These are phyloP conservation scores for Alces alces DNA, from an alignment of 2,113 vertebrate species.

Conservation along the genomic window DNA sequence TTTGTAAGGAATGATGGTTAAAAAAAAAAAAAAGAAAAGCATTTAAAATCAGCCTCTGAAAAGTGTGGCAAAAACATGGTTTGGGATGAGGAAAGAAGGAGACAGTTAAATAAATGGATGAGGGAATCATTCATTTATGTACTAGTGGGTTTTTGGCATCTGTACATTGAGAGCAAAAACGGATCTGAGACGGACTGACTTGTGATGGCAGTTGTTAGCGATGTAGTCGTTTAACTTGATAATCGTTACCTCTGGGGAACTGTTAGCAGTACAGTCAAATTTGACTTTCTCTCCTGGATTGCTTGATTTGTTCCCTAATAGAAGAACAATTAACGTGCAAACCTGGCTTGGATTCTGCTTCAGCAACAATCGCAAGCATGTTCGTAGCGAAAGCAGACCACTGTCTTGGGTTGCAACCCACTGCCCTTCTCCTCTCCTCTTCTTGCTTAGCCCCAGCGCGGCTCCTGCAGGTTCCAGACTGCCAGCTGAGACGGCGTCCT, in stretches of 20 bases:
- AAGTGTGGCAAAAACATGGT: not conserved
- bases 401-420: not conserved
- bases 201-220: slow-evolving; percentile 65
- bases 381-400: not conserved
- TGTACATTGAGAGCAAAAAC: slow-evolving; percentile 57
- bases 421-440: not conserved
- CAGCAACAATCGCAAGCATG: not conserved
- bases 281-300: slow-evolving; percentile 72
- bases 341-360: slow-evolving; percentile 39
- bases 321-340: slow-evolving; percentile 74
- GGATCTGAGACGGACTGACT: slow-evolving; percentile 46
- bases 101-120: not conserved
- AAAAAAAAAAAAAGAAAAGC: not conserved
- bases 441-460: not conserved
- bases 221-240: slow-evolving; percentile 74
- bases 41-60: not conserved
- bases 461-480: not conserved
- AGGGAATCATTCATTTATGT: slow-evolving; percentile 39
- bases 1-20: not conserved
- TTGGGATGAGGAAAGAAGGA: not conserved
- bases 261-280: slow-evolving; percentile 68
- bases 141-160: slow-evolving; percentile 22
- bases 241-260: slow-evolving; percentile 77
- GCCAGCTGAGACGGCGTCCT: not conserved
- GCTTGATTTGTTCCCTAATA: slow-evolving; percentile 75